Conservation (phyloP, 2,113 vertebrate genomes). For the Anas platyrhynchos region DNA sequence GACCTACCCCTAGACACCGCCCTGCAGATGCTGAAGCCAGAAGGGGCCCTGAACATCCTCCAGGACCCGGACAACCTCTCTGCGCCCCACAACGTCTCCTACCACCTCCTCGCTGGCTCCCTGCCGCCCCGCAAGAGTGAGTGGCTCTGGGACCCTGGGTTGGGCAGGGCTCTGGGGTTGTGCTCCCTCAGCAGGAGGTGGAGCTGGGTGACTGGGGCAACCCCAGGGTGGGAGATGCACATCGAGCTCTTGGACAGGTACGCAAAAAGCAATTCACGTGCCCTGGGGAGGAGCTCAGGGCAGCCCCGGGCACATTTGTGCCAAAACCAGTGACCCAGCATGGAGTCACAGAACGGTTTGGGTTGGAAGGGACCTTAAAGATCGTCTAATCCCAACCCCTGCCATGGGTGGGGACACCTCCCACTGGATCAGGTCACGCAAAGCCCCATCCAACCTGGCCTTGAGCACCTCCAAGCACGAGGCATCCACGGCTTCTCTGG, state of each 20-base stretch:
- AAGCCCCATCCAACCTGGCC: no score
- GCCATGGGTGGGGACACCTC: no score
- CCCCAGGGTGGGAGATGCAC: background rate
- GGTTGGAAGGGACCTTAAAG: no score
- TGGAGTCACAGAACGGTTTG: no score
- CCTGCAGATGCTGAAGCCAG: background rate
- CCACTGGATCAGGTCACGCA: no score
- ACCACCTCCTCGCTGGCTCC: constrained; percentile 66
- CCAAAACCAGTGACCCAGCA: background rate
- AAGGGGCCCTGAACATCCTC: background rate
- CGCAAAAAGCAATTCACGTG: background rate
- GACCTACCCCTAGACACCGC: accelerated
- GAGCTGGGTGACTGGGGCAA: background rate
- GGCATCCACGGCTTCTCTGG: no score
- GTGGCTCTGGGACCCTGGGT: background rate
- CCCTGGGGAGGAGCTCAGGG: background rate
- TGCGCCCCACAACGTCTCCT: background rate
- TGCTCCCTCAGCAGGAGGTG: background rate
- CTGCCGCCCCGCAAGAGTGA: constrained; percentile 67
- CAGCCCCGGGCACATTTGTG: accelerated
- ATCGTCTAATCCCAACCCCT: no score
- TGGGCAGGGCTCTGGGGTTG: background rate
- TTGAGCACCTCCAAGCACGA: no score
- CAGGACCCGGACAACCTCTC: background rate
- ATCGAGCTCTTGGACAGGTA: background rate